These are phyloP conservation scores for Macroramphosus scolopax DNA, from an alignment of 2,797 vertebrate genomes.

Conservation along the genomic window DNA sequence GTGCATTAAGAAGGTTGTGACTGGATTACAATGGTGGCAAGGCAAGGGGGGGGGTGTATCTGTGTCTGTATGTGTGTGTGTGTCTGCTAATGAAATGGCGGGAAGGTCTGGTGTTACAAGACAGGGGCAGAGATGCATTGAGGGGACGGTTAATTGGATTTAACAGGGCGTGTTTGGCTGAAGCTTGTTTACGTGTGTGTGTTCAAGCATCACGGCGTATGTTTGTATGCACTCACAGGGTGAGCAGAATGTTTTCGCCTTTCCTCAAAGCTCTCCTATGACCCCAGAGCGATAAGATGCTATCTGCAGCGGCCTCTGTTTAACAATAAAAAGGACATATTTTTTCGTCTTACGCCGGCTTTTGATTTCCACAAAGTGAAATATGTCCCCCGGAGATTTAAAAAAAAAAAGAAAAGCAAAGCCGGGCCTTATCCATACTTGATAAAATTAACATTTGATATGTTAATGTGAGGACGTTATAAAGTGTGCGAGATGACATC, in stretches of 20 bases:
- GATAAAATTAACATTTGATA: slow-evolving; percentile 73
- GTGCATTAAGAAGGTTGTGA: slow-evolving; percentile 74
- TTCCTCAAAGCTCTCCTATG: slow-evolving; percentile 18
- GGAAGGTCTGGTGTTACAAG: slow-evolving; percentile 76
- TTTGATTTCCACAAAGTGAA: slow-evolving; percentile 75
- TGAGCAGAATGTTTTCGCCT: slow-evolving; percentile 18
- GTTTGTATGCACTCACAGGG: slow-evolving; percentile 38
- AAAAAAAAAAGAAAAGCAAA: slow-evolving; percentile 13
- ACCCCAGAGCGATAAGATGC: slow-evolving; percentile 67
- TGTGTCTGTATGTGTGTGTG: slow-evolving; percentile 8
- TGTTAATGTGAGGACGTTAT: slow-evolving; percentile 62
- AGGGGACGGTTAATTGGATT: slow-evolving; percentile 65
- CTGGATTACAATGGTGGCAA: slow-evolving; percentile 63
- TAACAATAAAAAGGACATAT: slow-evolving; percentile 64
- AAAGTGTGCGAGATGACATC: slow-evolving; percentile 58
- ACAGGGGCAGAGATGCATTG: slow-evolving; percentile 46
- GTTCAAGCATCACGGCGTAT: slow-evolving; percentile 44
- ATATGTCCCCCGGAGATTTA: slow-evolving; percentile 66
- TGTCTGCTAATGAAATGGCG: slow-evolving; percentile 73
- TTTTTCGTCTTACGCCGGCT: slow-evolving; percentile 60
- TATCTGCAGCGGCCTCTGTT: slow-evolving; percentile 60
- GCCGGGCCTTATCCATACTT: slow-evolving; percentile 55
- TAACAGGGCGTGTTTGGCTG: slow-evolving; percentile 59
- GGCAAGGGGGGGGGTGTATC: slow-evolving; percentile 13
- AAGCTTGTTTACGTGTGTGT: slow-evolving; percentile 53